Evolutionary conservation across 2,888 invertebrate genomes (phyloP).

Genomic region (Rhodophaea formosa): DNA sequence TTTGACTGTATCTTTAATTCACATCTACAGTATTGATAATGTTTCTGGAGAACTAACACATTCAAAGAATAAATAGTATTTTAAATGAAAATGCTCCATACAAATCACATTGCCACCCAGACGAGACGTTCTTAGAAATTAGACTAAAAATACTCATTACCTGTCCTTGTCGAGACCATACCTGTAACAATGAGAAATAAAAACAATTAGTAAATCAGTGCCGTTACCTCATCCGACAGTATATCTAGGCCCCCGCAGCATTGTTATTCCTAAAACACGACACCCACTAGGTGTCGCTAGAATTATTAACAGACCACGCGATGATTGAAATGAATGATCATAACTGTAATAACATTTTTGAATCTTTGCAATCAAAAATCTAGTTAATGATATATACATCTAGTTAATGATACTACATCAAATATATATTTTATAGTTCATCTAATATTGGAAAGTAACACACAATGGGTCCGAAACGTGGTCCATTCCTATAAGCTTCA

Average conservation of each 20-base stretch:
- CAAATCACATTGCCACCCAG: neutral
- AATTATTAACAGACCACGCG: constrained; percentile 6
- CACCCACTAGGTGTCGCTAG: constrained; percentile 48
- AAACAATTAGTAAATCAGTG: constrained; percentile 68
- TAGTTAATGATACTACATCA: too few species aligned
- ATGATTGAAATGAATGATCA: neutral
- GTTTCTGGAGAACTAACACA: too few species aligned
- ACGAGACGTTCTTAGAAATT: constrained; percentile 3
- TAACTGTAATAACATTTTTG: neutral
- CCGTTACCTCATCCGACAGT: constrained; percentile 64
- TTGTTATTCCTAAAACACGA: constrained; percentile 58
- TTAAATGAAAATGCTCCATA: too few species aligned
- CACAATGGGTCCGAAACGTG: too few species aligned
- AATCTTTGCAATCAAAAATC: too few species aligned
- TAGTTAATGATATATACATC: too few species aligned
- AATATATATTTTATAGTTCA: too few species aligned
- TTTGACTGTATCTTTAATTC: too few species aligned
- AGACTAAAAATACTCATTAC: constrained; percentile 22
- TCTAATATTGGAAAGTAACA: too few species aligned
- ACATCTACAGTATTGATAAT: too few species aligned
- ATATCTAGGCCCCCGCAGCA: constrained; percentile 71
- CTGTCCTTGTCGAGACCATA: constrained; percentile 53
- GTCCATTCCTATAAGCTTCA: too few species aligned
- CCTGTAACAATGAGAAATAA: constrained; percentile 72
- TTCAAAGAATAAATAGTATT: too few species aligned